Evolutionary conservation across 1,140 invertebrate genomes (phyloP), one percentile per base, ranked within the genome.

Genomic region (Drosophila biarmipes): DNA sequence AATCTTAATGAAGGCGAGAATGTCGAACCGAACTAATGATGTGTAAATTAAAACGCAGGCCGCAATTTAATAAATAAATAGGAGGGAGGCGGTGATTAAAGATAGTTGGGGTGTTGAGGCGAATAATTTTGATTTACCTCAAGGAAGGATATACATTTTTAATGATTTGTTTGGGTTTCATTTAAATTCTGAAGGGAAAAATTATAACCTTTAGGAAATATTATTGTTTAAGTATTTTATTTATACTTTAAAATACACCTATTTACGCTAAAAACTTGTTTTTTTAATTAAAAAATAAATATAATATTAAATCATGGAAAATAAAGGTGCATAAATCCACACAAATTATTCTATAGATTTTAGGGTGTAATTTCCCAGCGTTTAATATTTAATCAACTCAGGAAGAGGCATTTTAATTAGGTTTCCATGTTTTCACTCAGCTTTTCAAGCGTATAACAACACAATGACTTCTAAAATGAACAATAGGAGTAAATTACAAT

Each of bases 1-100:
- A 87, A 87, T 82, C 82, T 81, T 87, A 87, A 86, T 79, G 82
- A 82, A 78, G 78, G 64, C 69, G 71, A 81, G 54, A 53, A 81
- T 63, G 10, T 38, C 66, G 27, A 74, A 49, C 24, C 19, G 11
- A 49, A 48, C 82, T 82, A 87, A 78, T 87, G 82, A 87, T 69
- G 82, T 86, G 82, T 86, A 87, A 78, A 82, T 79, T 73, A 73
- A 87, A 72, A 57, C 46, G 27, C 59, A 59, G 63, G 24, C 56
- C 63, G 37, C 61, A 69, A 51, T 58, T 67, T 66, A 69, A 77
- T 64, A 80, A 73, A 73, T 48, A 21, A 40, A 38, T 4, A 4
- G 4, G 0, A 24, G 6, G 31, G 14, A 5, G 38, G 15, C 2
- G 12, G 6, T 7, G 48, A 14, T 34, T 46, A 14, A 19, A 34